Conservation (phyloP, 1,140 invertebrate genomes). For the Anoplolepis gracilipes region DNA sequence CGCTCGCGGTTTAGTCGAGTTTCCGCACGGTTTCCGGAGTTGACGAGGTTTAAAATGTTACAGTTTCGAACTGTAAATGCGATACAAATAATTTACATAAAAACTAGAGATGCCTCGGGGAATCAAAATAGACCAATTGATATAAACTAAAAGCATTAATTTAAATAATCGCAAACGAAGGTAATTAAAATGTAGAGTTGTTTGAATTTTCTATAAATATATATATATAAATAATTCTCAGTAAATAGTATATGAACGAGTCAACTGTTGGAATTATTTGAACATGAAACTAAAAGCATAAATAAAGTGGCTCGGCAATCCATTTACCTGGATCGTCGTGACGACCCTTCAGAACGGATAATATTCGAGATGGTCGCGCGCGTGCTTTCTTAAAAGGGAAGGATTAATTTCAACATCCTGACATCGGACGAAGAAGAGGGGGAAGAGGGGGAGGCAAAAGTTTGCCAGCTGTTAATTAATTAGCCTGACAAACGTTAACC, state of each 20-base stretch:
- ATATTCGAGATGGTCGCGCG: conserved; percentile 4
- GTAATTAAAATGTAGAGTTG: conserved; percentile 9
- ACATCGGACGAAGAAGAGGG: conserved; percentile 43
- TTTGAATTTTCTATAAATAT: neutral
- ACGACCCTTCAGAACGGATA: neutral
- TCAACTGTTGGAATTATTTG: neutral
- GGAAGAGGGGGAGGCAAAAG: conserved; percentile 56
- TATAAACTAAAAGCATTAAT: neutral
- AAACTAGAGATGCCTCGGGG: neutral
- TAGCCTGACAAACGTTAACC: conserved; percentile 77
- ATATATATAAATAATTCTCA: neutral
- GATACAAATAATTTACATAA: conserved; percentile 10
- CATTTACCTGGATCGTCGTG: neutral
- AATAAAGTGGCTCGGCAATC: neutral
- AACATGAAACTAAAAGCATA: neutral
- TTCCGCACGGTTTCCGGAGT: conserved; percentile 24
- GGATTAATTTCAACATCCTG: conserved; percentile 74
- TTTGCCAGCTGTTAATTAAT: conserved; percentile 81
- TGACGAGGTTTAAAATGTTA: conserved; percentile 3
- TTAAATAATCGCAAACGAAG: neutral
- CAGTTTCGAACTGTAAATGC: conserved; percentile 11
- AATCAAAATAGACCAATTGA: neutral
- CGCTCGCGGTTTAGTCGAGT: conserved; percentile 23
- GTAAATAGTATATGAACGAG: neutral
- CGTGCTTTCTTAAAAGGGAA: conserved; percentile 22